Base-by-base conservation (phyloP, 2,113 vertebrate genomes). In the Turdus rufiventris region DNA sequence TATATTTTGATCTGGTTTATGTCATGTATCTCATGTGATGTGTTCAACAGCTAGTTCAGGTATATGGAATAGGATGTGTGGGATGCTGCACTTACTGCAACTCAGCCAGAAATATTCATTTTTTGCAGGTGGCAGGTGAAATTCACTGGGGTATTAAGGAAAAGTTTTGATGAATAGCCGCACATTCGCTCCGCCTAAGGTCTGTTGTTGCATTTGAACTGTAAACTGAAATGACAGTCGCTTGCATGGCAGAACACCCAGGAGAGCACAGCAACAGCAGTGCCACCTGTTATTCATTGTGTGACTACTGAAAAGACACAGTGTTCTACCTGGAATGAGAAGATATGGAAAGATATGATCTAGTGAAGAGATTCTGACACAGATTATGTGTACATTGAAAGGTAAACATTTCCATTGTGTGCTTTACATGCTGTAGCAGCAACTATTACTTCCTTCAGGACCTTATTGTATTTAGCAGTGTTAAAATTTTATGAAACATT, bases 121-220 rank as follows among this genome's bases (percentile, higher is more conserved):
- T 94, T 78, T 75, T 79, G 50, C 85, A 88, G 62, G 78, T 77
- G 81, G 50, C 67, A 88, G 79, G 34, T 83, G 56, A 92, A 88
- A 92, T 76, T 80, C 79, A 36, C 28, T 26, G 51, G 71, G 48
- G 17, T 85, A 82, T 87, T 75, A 75, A 66, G 43, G 75, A 85
- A 93, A 83, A 92, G 79, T 88, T 93, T 90, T 88, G 95, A 83
- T 83, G 79, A 91, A 62, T 71, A 93, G 51, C 48, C 79, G 51
- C 67, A 88, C 63, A 36, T 83, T 62, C 3, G 6, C 75, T 77
- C 62, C 0, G 1, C 82, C 75, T 26, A 42, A 89, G 85, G 63
- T 78, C 93, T 88, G 71, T 79, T 75, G 70, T 85, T 75, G 54
- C 48, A 82, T 61, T 93, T 94, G 94, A 88, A 85, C 83, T 88